These are phyloP conservation scores for Coccyzus lansbergi DNA, from an alignment of 2,797 vertebrate species.

Conservation along the genomic window DNA sequence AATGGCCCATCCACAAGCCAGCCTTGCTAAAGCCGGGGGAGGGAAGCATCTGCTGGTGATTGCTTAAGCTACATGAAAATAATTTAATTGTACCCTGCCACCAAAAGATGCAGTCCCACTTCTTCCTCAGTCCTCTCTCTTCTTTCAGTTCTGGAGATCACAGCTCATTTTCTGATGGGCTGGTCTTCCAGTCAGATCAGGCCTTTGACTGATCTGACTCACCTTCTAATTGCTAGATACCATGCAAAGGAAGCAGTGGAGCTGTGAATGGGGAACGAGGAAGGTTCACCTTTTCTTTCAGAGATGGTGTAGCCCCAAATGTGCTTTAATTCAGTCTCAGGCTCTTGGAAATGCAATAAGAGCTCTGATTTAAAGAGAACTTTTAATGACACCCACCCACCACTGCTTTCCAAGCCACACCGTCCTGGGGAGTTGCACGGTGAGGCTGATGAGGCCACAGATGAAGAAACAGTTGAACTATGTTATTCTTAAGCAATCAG, in stretches of 20 bases:
- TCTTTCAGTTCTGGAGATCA: neutral
- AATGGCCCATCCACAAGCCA: neutral
- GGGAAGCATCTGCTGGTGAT: neutral
- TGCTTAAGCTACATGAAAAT: constrained; percentile 31
- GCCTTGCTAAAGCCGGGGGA: neutral
- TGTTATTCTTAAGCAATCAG: neutral
- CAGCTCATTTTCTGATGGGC: constrained; percentile 31
- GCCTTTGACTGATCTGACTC: constrained; percentile 45
- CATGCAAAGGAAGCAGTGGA: constrained; percentile 24
- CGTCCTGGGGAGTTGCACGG: neutral
- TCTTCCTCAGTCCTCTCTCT: neutral
- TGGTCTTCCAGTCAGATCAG: constrained; percentile 38
- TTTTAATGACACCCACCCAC: neutral
- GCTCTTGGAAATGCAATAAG: neutral
- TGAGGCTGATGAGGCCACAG: neutral
- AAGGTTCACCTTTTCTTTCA: neutral
- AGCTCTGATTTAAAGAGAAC: neutral
- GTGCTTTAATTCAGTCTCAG: neutral
- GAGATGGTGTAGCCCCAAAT: neutral
- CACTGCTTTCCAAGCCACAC: neutral
- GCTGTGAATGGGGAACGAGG: neutral
- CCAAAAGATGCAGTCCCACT: constrained; percentile 20
- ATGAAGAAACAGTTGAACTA: neutral
- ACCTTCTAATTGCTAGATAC: constrained; percentile 44
- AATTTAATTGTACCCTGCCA: constrained; percentile 49